Conservation (phyloP, 2,113 vertebrate genomes). For the Megaptera novaeangliae region DNA sequence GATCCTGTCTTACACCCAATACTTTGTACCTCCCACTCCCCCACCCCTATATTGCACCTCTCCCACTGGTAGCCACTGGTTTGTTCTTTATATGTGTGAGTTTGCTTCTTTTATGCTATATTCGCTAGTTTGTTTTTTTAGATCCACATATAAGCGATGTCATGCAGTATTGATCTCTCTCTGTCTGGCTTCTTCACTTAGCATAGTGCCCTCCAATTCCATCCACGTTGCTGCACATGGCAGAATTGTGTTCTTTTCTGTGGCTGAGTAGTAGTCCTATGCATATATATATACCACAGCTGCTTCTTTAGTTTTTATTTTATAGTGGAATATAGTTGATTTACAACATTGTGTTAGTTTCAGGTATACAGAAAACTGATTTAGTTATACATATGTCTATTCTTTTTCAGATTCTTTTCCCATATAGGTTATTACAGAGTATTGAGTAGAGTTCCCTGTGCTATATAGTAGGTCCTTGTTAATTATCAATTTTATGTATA, state of each 20-base stretch:
- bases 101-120: background rate
- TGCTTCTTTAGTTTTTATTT: background rate
- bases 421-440: background rate
- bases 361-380: background rate
- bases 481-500: background rate
- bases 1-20: background rate
- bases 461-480: background rate
- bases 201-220: background rate
- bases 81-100: background rate
- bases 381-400: background rate
- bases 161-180: background rate
- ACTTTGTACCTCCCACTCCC: background rate
- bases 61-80: background rate
- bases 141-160: background rate
- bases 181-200: background rate
- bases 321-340: background rate
- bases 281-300: background rate
- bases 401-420: background rate
- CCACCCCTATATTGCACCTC: background rate
- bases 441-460: background rate
- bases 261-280: background rate
- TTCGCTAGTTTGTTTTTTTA: background rate
- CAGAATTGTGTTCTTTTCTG: background rate
- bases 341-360: background rate
- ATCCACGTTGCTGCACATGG: background rate